These are phyloP conservation scores for Augiades crinisus DNA, from an alignment of 2,888 invertebrate species.

Conservation along the genomic window DNA sequence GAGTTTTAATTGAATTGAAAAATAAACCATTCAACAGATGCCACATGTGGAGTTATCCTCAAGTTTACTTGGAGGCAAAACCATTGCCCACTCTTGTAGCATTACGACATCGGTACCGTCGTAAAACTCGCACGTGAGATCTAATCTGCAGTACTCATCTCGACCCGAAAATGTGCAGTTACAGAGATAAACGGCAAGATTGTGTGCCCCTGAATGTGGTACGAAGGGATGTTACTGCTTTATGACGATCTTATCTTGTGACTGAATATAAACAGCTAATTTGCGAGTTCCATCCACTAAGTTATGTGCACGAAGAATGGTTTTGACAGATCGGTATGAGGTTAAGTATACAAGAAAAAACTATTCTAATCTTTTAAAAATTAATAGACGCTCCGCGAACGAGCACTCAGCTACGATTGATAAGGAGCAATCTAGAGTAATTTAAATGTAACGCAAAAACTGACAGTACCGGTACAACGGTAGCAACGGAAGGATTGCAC, in stretches of 20 bases:
- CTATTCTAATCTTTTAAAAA: too few relatives aligned
- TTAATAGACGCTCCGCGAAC: too few relatives aligned
- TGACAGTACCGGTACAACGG: conserved; percentile 13
- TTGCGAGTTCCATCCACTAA: neutral
- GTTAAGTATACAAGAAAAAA: neutral
- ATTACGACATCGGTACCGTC: conserved; percentile 35
- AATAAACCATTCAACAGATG: conserved; percentile 1
- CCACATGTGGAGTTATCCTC: neutral
- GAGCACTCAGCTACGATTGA: too few relatives aligned
- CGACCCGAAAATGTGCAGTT: conserved; percentile 30
- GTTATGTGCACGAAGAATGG: too few relatives aligned
- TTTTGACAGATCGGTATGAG: neutral
- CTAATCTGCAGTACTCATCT: conserved; percentile 36
- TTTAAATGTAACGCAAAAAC: conserved; percentile 6
- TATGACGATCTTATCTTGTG: neutral
- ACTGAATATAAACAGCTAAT: conserved; percentile 6
- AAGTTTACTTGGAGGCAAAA: conserved; percentile 1
- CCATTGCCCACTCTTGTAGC: conserved; percentile 31
- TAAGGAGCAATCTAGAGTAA: conserved; percentile 7
- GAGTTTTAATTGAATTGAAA: too few relatives aligned
- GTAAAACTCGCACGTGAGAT: conserved; percentile 34
- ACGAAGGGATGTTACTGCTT: conserved; percentile 11
- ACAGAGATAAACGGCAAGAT: conserved; percentile 28
- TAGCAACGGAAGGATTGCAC: neutral
- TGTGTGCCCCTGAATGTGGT: conserved; percentile 26